Conservation (phyloP, 2,888 invertebrate species). For the Leucozona laternaria region DNA sequence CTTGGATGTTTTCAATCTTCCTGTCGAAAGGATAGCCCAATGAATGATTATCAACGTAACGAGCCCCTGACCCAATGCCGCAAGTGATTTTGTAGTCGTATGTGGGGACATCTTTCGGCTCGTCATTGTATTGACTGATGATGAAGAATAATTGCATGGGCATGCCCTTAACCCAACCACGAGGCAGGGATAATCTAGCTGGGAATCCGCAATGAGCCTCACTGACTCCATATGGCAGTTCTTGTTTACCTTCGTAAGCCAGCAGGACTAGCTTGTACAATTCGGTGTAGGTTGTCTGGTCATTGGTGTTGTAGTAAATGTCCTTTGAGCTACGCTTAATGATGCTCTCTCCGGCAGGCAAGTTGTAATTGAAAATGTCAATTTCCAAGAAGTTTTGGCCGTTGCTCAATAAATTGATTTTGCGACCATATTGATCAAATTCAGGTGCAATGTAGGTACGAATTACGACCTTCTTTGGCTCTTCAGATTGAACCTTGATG, state of each 20-base stretch:
- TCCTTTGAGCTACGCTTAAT: slow-evolving; percentile 80
- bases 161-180: slow-evolving; percentile 86
- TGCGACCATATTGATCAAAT: slow-evolving; percentile 85
- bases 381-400: slow-evolving; percentile 88
- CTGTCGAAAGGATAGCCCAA: slow-evolving; percentile 90
- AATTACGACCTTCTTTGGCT: slow-evolving; percentile 85
- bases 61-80: slow-evolving; percentile 84
- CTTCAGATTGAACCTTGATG: slow-evolving; percentile 86
- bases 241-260: slow-evolving; percentile 84
- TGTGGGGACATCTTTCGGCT: slow-evolving; percentile 82
- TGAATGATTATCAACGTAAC: slow-evolving; percentile 86
- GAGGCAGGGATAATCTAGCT: slow-evolving; percentile 87
- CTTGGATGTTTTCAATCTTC: slow-evolving; percentile 85
- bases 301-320: slow-evolving; percentile 85
- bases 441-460: slow-evolving; percentile 89
- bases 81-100: slow-evolving; percentile 84
- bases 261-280: slow-evolving; percentile 84
- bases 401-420: slow-evolving; percentile 85
- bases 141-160: slow-evolving; percentile 87
- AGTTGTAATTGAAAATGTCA: slow-evolving; percentile 86
- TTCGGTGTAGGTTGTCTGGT: slow-evolving; percentile 84
- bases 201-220: slow-evolving; percentile 86
- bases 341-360: slow-evolving; percentile 85
- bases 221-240: slow-evolving; percentile 83
- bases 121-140: slow-evolving; percentile 83